Percentiles rank a stretch among this genome's conserved stretches.
These are phyloP conservation scores for Hirtodrosophila trivittata DNA, from an alignment of 2,888 invertebrate species.

Conservation along the genomic window DNA sequence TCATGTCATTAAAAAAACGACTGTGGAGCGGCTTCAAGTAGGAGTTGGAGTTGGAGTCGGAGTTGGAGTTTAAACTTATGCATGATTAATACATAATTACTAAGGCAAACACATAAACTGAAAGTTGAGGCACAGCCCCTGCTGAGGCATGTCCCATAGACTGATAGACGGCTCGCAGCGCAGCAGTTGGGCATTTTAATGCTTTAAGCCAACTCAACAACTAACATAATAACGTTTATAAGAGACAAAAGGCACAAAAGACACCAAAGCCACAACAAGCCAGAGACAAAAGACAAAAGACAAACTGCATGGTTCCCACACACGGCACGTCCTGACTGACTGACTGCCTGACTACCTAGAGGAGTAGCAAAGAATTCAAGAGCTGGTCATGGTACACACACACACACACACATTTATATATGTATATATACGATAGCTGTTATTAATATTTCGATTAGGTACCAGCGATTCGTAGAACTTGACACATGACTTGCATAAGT, in stretches of 20 bases:
- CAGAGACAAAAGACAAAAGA: slow-evolving; percentile 61
- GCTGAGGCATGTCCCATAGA: slow-evolving; percentile 13
- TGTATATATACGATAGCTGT: slow-evolving; percentile 54
- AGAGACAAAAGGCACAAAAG: slow-evolving; percentile 16
- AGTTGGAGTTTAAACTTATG: slow-evolving; percentile 61
- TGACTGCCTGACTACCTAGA: slow-evolving; percentile 20
- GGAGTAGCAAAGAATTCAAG: neutral
- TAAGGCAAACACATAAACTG: slow-evolving; percentile 74
- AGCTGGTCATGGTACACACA: slow-evolving; percentile 16
- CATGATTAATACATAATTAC: slow-evolving; percentile 79
- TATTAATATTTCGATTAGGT: slow-evolving; percentile 79
- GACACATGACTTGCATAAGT: slow-evolving; percentile 73
- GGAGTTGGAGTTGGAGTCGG: slow-evolving; percentile 17
- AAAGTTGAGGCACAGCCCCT: slow-evolving; percentile 3
- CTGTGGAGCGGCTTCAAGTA: slow-evolving; percentile 26
- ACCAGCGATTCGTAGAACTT: slow-evolving; percentile 74
- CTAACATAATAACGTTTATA: slow-evolving; percentile 55
- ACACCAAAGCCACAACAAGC: neutral
- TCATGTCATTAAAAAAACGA: slow-evolving; percentile 37
- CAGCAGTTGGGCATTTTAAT: slow-evolving; percentile 36
- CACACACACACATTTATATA: neutral
- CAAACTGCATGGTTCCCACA: slow-evolving; percentile 71
- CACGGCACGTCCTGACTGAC: slow-evolving; percentile 46
- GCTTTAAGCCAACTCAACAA: slow-evolving; percentile 31
- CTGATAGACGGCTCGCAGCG: slow-evolving; percentile 16